Base-by-base conservation (phyloP, 2,888 invertebrate species). In the Itoplectis maculator region DNA sequence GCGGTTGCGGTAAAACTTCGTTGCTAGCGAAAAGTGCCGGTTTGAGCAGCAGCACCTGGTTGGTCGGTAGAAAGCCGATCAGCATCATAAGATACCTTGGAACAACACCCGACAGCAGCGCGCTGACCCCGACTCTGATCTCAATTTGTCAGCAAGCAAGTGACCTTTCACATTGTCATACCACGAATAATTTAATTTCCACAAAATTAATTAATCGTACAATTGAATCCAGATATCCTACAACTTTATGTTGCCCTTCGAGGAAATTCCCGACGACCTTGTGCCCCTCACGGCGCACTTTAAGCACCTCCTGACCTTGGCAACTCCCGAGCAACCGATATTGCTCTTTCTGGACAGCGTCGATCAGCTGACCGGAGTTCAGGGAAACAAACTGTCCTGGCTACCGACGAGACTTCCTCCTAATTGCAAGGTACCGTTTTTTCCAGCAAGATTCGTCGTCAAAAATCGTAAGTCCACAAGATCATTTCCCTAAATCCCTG, bases 1-100 rank as follows among this genome's bases (percentile, higher is more conserved):
- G 99, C 90, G 99, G 99, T 54, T 99, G 99, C 91, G 99, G 99
- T 0, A 99, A 99, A 93, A 99, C 99, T 0, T 99, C 99, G 18
- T 94, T 99, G 0, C 94, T 99, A 79, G 97, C 99, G 0, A 98
- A 98, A 93, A 97, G 97, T 82, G 98, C 98, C 0, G 96, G 97
- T 29, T 94, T 97, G 92, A 96, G 96, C 0, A 94, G 96, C 8
- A 95, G 94, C 47, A 95, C 94, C 65, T 97, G 97, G 97, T 96
- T 96, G 83, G 94, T 94, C 20, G 95, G 95, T 0, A 95, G 95
- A 0, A 95, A 96, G 70, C 98, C 99, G 0, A 95, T 98, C 20
- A 96, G 97, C 91, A 95, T 99, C 82, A 95, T 99, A 78, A 94
- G 99, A 83, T 99, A 99, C 92, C 95, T 99, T 40, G 99, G 99